phyloP scores from a whole-genome alignment of 2,113 vertebrate species.

The Thamnaconus septentrionalis region DNA sequence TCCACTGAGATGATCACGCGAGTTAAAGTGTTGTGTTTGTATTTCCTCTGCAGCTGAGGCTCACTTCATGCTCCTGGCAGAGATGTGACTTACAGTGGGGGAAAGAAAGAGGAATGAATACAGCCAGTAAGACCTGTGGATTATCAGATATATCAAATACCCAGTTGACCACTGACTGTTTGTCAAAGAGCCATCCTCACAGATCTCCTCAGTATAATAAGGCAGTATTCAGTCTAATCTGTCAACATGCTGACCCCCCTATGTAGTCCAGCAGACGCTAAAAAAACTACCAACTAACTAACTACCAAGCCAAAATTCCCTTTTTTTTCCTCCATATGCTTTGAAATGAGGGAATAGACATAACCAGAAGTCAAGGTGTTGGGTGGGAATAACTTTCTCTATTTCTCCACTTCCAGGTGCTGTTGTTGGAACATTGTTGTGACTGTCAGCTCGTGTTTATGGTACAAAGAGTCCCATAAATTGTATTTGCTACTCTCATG shows the following conservation, averaged over 20 bases:
- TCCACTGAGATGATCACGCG: too few relatives aligned
- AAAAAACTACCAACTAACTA: neutral
- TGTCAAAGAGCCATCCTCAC: slow-evolving; percentile 72
- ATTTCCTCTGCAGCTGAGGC: slow-evolving; percentile 85
- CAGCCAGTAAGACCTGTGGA: slow-evolving; percentile 77
- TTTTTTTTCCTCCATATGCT: neutral
- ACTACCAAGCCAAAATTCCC: neutral
- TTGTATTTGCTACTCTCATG: slow-evolving; percentile 66
- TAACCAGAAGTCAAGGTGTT: neutral
- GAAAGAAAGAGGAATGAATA: slow-evolving; percentile 53
- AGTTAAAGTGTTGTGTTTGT: slow-evolving; percentile 83
- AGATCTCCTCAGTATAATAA: too few relatives aligned
- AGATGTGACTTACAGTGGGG: slow-evolving; percentile 86
- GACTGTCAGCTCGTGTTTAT: slow-evolving; percentile 34
- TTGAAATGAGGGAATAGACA: too few relatives aligned
- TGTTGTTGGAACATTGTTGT: slow-evolving; percentile 8
- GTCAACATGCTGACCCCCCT: too few relatives aligned
- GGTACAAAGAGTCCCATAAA: slow-evolving; percentile 49
- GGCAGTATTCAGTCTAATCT: too few relatives aligned
- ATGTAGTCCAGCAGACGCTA: too few relatives aligned
- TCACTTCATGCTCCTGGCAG: slow-evolving; percentile 81
- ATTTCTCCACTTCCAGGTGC: slow-evolving; percentile 19
- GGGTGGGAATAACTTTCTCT: neutral
- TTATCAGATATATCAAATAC: slow-evolving; percentile 73
- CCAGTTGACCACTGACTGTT: slow-evolving; percentile 77